Percentiles rank a stretch among this genome's conserved stretches.
Conservation (phyloP, 1,140 invertebrate genomes). For the Anastrepha ludens region DNA sequence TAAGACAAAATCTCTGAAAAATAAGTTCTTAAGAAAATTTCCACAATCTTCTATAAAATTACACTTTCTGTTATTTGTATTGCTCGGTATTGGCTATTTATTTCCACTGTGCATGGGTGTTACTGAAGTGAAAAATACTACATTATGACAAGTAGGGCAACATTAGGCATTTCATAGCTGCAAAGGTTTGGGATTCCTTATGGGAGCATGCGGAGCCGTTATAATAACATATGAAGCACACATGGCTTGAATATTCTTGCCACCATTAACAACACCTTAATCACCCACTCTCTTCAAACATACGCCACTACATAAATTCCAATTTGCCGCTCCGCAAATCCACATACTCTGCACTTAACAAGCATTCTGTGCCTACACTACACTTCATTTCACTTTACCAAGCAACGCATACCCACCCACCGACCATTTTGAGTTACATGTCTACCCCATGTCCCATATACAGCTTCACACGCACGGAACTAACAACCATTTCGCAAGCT, state of each 20-base stretch:
- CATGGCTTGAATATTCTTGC: too few species aligned
- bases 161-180: background rate
- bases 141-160: background rate
- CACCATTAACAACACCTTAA: background rate
- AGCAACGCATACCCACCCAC: background rate
- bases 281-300: background rate
- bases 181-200: background rate
- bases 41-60: too few species aligned
- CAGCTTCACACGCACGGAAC: background rate
- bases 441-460: conserved; percentile 13
- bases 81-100: too few species aligned
- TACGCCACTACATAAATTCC: background rate
- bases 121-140: background rate
- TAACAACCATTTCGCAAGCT: conserved; percentile 36
- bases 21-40: too few species aligned
- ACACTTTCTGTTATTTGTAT: too few species aligned
- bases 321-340: background rate
- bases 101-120: background rate
- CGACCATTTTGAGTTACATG: background rate
- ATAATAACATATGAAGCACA: too few species aligned
- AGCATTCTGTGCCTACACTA: conserved; percentile 1
- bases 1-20: too few species aligned
- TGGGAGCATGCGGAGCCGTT: background rate
- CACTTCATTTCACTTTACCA: conserved; percentile 41
- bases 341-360: background rate